Conservation (phyloP, 2,888 invertebrate species). For the Imbricaverruca yamaguchii region DNA sequence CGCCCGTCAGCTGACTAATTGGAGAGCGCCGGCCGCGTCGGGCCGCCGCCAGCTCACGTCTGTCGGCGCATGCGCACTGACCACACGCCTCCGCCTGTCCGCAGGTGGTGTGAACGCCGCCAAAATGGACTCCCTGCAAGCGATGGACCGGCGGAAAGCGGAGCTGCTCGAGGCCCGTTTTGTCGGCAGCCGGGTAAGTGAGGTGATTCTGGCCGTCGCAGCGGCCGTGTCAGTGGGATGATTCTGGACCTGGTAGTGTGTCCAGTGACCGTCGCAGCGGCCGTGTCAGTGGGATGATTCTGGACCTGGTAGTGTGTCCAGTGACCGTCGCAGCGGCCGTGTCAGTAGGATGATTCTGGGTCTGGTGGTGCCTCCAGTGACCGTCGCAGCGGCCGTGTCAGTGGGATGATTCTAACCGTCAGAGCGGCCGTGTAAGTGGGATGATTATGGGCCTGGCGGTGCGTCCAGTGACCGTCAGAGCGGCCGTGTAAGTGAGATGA, state of each 20-base stretch:
- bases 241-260: neutral
- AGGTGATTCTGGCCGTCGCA: neutral
- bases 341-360: neutral
- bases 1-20: no score
- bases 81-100: neutral
- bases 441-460: neutral
- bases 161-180: constrained; percentile 97
- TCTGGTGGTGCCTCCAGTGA: no score
- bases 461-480: no score
- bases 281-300: neutral
- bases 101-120: constrained; percentile 12
- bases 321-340: no score
- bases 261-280: no score
- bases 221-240: neutral
- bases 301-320: no score
- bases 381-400: no score
- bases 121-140: constrained; percentile 33
- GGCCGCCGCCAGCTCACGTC: neutral
- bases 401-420: neutral
- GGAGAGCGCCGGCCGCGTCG: neutral
- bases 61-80: constrained; percentile 4
- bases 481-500: no score
- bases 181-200: constrained; percentile 87
- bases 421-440: neutral
- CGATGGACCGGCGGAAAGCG: constrained; percentile 92